A percentile compares a stretch with the other conserved stretches of the same genome.
These are phyloP conservation scores for Dendrocincla fuliginosa DNA, from an alignment of 2,797 vertebrate genomes.

Conservation along the genomic window DNA sequence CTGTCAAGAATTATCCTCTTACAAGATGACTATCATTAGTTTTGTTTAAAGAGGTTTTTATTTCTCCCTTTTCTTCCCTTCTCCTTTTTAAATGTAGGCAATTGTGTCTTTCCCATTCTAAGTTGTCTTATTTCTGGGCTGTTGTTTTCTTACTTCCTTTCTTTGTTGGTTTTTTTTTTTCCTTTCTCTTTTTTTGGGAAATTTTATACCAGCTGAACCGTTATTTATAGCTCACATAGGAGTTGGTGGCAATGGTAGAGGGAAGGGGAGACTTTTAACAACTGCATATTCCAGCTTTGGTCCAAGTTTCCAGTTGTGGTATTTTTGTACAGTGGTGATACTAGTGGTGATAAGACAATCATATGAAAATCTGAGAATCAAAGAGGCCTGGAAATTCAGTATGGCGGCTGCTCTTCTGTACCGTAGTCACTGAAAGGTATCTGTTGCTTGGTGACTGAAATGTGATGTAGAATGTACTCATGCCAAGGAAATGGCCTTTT, in stretches of 20 bases:
- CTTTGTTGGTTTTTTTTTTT: background rate
- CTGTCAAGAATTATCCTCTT: slow-evolving; percentile 67
- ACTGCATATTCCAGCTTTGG: background rate
- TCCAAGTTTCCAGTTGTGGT: background rate
- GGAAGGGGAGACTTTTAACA: background rate
- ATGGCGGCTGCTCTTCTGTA: slow-evolving; percentile 27
- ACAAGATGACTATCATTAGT: slow-evolving; percentile 64
- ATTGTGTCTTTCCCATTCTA: slow-evolving; percentile 31
- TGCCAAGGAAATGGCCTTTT: slow-evolving; percentile 2
- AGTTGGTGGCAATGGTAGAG: background rate
- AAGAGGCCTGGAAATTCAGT: background rate
- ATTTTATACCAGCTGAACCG: slow-evolving; percentile 27
- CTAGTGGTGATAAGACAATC: background rate
- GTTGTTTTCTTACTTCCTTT: background rate
- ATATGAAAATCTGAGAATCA: slow-evolving; percentile 7
- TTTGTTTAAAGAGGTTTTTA: slow-evolving; percentile 63
- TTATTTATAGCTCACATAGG: slow-evolving; percentile 32
- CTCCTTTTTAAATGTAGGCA: slow-evolving; percentile 52
- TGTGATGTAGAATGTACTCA: background rate
- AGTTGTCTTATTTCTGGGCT: slow-evolving; percentile 38
- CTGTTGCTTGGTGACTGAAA: slow-evolving; percentile 20
- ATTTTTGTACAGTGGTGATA: background rate
- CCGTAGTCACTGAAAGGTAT: background rate
- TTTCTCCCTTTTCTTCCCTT: slow-evolving; percentile 49
- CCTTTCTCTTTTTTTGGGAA: background rate